These are phyloP conservation scores for Dendropsophus ebraccatus DNA, from an alignment of 2,113 vertebrate genomes.

Conservation along the genomic window DNA sequence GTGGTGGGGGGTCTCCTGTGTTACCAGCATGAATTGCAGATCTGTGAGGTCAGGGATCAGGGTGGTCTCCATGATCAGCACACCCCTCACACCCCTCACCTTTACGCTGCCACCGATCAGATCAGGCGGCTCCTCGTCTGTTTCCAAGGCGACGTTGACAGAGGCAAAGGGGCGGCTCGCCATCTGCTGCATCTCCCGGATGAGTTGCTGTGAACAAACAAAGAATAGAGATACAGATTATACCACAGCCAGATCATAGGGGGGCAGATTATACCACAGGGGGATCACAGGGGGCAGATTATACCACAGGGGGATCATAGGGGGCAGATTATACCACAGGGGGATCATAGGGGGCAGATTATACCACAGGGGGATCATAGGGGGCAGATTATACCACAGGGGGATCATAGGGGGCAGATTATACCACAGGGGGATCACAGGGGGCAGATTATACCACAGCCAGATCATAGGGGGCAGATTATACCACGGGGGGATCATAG, in stretches of 20 bases:
- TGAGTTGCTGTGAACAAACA: slow-evolving; percentile 89
- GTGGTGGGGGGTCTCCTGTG: too few relatives aligned
- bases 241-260: neutral
- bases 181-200: slow-evolving; percentile 99
- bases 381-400: too few relatives aligned
- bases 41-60: neutral
- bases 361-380: too few relatives aligned
- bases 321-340: too few relatives aligned
- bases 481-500: too few relatives aligned
- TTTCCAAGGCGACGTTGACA: slow-evolving; percentile 98
- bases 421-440: too few relatives aligned
- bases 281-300: too few relatives aligned
- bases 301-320: too few relatives aligned
- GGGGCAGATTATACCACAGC: too few relatives aligned
- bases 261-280: neutral
- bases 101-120: slow-evolving; percentile 97
- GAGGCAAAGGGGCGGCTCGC: slow-evolving; percentile 98
- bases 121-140: slow-evolving; percentile 96
- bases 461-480: neutral
- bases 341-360: too few relatives aligned
- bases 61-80: neutral
- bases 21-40: too few relatives aligned
- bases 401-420: too few relatives aligned
- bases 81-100: slow-evolving; percentile 78
- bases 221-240: slow-evolving; percentile 61